Evolutionary conservation across 2,888 invertebrate species (phyloP).

Genomic region (Adela reaumurella): DNA sequence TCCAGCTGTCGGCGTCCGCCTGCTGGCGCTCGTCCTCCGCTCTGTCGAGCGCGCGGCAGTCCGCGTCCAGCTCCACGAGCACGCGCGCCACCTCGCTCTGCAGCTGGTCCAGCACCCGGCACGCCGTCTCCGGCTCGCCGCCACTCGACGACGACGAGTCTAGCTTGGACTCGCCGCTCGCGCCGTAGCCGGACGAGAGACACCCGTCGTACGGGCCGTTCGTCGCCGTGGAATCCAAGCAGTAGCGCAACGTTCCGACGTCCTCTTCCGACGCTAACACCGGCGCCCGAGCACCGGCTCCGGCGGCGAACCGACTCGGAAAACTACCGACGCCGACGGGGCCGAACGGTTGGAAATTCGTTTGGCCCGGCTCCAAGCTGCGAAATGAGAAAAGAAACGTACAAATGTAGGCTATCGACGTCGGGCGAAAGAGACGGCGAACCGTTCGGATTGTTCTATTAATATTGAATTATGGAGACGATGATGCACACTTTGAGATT

Average conservation of each 20-base stretch:
- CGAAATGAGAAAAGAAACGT: conserved; percentile 54
- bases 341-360: conserved; percentile 51
- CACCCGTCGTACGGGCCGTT: no score
- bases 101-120: conserved; percentile 45
- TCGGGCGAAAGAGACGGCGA: conserved; percentile 46
- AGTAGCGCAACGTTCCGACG: conserved; percentile 31
- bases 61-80: conserved; percentile 45
- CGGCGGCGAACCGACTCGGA: conserved; percentile 48
- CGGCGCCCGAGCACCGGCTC: conserved; percentile 40
- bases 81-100: conserved; percentile 51
- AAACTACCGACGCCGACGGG: conserved; percentile 47
- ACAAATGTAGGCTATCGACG: conserved; percentile 40
- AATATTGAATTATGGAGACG: neutral
- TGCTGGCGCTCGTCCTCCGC: conserved; percentile 39
- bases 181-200: conserved; percentile 28
- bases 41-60: conserved; percentile 40
- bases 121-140: conserved; percentile 27
- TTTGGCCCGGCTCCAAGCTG: conserved; percentile 58
- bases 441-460: conserved; percentile 27
- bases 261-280: conserved; percentile 18
- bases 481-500: conserved; percentile 15
- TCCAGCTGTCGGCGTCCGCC: conserved; percentile 48
- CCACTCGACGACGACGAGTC: conserved; percentile 41
- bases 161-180: conserved; percentile 45
- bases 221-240: conserved; percentile 20